Conservation (phyloP, 2,797 vertebrate species). For the Bucorvus abyssinicus region DNA sequence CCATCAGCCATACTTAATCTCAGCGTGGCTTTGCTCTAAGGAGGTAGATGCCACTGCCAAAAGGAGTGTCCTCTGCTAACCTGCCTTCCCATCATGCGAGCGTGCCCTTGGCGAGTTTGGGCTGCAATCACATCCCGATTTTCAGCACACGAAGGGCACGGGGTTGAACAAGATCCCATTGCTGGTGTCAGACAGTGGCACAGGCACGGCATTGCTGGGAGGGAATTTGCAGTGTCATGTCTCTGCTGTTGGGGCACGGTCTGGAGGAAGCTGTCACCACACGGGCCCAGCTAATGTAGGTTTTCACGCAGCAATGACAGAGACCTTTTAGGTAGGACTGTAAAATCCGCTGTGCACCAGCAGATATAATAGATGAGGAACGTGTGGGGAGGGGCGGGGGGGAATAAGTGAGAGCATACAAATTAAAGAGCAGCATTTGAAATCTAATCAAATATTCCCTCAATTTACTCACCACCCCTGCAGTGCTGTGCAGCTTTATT, state of each 20-base stretch:
- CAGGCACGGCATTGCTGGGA: not conserved
- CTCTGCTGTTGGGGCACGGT: not conserved
- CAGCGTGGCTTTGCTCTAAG: not conserved
- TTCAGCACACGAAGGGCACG: rapidly evolving
- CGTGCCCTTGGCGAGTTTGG: not conserved
- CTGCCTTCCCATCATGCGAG: rapidly evolving
- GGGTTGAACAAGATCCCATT: not conserved
- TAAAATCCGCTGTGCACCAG: slow-evolving; percentile 21
- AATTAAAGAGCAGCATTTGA: slow-evolving; percentile 71
- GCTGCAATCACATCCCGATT: not conserved
- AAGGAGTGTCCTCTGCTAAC: not conserved
- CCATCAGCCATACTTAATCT: not conserved
- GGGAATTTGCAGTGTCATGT: rapidly evolving
- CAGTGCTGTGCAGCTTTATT: slow-evolving; percentile 67
- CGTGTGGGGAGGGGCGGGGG: not conserved
- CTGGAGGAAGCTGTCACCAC: not conserved
- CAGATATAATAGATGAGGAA: slow-evolving; percentile 34
- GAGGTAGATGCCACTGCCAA: not conserved
- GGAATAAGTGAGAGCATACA: slow-evolving; percentile 39
- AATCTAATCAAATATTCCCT: slow-evolving; percentile 72
- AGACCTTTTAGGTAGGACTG: not conserved
- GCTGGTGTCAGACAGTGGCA: too few relatives aligned
- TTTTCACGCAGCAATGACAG: not conserved
- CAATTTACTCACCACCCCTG: slow-evolving; percentile 70
- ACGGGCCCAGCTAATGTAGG: not conserved